These are phyloP conservation scores for Tragopan temminckii DNA, from an alignment of 2,797 vertebrate species.

Conservation along the genomic window DNA sequence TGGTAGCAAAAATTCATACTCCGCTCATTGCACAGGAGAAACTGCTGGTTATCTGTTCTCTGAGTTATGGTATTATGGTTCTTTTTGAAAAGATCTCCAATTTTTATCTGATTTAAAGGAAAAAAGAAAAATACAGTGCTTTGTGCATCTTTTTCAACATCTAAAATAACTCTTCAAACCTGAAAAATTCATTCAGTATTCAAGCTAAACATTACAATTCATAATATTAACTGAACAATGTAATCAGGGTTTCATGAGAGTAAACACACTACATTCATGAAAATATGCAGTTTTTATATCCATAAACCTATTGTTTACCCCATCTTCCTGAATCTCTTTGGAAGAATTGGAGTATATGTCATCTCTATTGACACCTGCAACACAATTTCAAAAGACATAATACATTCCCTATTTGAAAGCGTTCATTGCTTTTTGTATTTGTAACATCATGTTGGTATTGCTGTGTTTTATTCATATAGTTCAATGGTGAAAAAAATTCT, in stretches of 20 bases:
- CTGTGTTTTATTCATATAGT: neutral
- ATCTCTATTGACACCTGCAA: neutral
- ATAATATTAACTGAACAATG: neutral
- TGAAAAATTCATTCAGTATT: neutral
- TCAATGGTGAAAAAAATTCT: neutral
- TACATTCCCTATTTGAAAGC: neutral
- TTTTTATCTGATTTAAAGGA: neutral
- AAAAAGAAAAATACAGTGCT: neutral
- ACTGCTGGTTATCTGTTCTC: neutral
- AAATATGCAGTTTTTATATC: neutral
- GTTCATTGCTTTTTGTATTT: neutral
- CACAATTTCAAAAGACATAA: neutral
- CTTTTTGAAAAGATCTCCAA: neutral
- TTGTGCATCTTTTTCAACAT: neutral
- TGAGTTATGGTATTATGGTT: neutral
- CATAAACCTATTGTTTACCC: neutral
- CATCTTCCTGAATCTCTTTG: neutral
- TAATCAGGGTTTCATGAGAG: neutral
- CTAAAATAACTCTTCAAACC: neutral
- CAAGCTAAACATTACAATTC: neutral
- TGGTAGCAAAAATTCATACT: neutral
- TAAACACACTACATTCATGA: neutral
- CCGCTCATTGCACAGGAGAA: neutral
- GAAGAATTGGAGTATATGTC: neutral
- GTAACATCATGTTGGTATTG: neutral